Evolutionary conservation across 2,888 invertebrate genomes (phyloP).

Genomic region (Drosophila tanythrix): DNA sequence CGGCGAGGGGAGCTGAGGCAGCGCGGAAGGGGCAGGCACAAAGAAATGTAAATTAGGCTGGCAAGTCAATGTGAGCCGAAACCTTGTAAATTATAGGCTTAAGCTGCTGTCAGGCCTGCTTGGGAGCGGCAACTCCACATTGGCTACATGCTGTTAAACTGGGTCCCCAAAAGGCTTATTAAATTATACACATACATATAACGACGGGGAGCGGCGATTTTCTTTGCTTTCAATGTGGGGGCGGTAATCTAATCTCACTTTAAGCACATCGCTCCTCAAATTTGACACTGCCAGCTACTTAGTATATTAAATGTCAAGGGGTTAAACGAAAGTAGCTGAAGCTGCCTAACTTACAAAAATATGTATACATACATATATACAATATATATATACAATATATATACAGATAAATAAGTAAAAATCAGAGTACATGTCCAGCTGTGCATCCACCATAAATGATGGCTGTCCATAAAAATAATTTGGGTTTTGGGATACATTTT

Average conservation of each 20-base stretch:
- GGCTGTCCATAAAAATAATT: conserved; percentile 60
- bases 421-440: conserved; percentile 58
- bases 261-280: conserved; percentile 54
- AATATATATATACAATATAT: not conserved
- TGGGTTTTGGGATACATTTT: conserved; percentile 27
- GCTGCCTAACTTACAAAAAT: conserved; percentile 12
- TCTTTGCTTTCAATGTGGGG: conserved; percentile 53
- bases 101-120: conserved; percentile 46
- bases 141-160: conserved; percentile 60
- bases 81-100: conserved; percentile 80
- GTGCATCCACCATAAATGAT: conserved; percentile 17
- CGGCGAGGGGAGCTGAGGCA: not conserved
- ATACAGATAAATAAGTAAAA: conserved; percentile 36
- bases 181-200: conserved; percentile 67
- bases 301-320: conserved; percentile 73
- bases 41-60: conserved; percentile 64
- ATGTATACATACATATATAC: not conserved
- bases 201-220: conserved; percentile 21
- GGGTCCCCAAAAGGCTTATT: conserved; percentile 61
- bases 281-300: conserved; percentile 46
- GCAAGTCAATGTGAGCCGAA: conserved; percentile 72
- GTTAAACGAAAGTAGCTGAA: conserved; percentile 56
- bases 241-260: conserved; percentile 65
- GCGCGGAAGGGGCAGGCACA: conserved; percentile 13
- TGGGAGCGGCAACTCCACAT: not conserved